These are phyloP conservation scores for Callipepla californica DNA, from an alignment of 2,113 vertebrate genomes.

Conservation along the genomic window DNA sequence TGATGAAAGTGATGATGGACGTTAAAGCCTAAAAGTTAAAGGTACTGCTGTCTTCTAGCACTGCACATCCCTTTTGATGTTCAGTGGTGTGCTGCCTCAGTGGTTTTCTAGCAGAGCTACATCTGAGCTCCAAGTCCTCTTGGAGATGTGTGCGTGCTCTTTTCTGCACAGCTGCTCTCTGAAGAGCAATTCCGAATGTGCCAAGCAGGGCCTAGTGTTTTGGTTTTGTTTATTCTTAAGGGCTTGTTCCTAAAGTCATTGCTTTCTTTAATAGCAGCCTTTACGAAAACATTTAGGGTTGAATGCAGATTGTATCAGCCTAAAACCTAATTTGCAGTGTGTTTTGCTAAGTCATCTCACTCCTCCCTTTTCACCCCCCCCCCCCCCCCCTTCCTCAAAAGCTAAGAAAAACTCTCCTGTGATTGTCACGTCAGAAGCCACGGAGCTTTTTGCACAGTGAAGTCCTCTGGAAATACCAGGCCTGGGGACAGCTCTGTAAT, in stretches of 20 bases:
- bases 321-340: background rate
- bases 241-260: background rate
- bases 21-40: background rate
- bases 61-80: background rate
- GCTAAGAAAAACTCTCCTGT: background rate
- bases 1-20: no score
- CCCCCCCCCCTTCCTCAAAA: fast-evolving
- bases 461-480: background rate
- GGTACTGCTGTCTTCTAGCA: background rate
- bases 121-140: background rate
- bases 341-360: conserved; percentile 42
- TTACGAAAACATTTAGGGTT: conserved; percentile 46
- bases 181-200: background rate
- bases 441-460: background rate
- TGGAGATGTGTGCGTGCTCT: background rate
- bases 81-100: background rate
- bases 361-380: background rate
- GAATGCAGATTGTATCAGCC: conserved; percentile 19
- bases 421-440: background rate
- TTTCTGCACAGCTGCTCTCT: background rate
- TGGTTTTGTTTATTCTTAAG: conserved; percentile 41
- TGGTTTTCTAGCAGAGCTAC: background rate
- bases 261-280: conserved; percentile 28
- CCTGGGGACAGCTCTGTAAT: background rate
- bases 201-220: conserved; percentile 9